Percentiles rank a stretch among this genome's conserved stretches.
Conservation (phyloP, 92 coral and sea anemone species). For the Micromussa lordhowensis region DNA sequence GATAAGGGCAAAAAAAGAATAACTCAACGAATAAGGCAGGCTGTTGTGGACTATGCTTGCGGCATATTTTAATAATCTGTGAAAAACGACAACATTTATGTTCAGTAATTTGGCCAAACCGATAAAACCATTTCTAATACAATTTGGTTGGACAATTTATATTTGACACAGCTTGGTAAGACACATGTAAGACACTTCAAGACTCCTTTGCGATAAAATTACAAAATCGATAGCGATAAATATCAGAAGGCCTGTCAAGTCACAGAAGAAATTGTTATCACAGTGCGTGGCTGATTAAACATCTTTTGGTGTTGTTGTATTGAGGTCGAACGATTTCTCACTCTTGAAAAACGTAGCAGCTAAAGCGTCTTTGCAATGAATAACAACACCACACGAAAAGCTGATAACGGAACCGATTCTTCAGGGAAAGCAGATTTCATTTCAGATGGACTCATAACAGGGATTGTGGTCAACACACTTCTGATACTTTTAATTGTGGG, state of each 20-base stretch:
- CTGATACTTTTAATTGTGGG: slow-evolving; percentile 55
- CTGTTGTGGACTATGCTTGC: background rate
- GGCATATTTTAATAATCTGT: background rate
- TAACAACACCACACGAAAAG: background rate
- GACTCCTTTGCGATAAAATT: background rate
- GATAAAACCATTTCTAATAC: background rate
- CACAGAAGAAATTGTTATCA: background rate
- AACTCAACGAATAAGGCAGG: background rate
- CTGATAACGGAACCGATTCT: background rate
- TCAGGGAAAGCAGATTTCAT: background rate
- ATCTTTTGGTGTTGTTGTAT: background rate
- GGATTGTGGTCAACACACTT: slow-evolving; percentile 27
- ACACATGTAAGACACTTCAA: background rate
- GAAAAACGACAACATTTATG: background rate
- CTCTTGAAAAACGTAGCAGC: background rate
- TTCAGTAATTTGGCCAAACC: background rate
- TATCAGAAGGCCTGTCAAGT: too few species aligned
- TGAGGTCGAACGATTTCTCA: background rate
- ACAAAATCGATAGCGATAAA: background rate
- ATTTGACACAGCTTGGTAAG: background rate
- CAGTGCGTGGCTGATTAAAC: background rate
- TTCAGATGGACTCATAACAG: background rate
- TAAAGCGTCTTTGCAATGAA: background rate
- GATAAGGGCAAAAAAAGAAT: background rate
- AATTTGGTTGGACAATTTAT: background rate